These are phyloP conservation scores for Atta colombica DNA, from an alignment of 1,140 invertebrate genomes.

Conservation along the genomic window DNA sequence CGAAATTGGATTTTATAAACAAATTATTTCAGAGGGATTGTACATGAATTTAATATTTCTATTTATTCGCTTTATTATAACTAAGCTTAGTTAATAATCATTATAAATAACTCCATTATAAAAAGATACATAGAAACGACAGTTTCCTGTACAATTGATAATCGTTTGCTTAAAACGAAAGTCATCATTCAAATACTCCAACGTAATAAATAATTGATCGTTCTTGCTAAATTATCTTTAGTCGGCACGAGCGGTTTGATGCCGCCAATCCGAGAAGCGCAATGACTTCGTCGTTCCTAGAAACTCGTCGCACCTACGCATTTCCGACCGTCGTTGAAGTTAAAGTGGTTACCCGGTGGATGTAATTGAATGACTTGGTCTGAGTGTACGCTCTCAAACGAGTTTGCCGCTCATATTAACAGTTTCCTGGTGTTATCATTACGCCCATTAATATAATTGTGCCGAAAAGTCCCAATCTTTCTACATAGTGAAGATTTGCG, in stretches of 20 bases:
- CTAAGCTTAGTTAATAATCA: background rate
- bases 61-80: background rate
- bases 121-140: background rate
- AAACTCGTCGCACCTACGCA: constrained; percentile 70
- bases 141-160: background rate
- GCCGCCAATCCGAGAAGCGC: constrained; percentile 59
- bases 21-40: background rate
- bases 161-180: background rate
- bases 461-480: background rate
- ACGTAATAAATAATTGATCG: constrained; percentile 12
- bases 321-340: constrained; percentile 70
- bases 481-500: background rate
- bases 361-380: constrained; percentile 66
- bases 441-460: constrained; percentile 6
- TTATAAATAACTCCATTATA: background rate
- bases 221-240: constrained; percentile 20
- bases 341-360: constrained; percentile 53
- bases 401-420: constrained; percentile 34
- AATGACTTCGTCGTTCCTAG: constrained; percentile 67
- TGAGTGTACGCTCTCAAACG: background rate
- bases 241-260: constrained; percentile 37
- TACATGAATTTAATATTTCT: background rate
- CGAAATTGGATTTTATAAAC: background rate
- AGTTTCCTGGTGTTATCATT: constrained; percentile 45
- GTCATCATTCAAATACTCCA: background rate